phyloP scores from a whole-genome alignment of 2,113 vertebrate species.

The Cacatua alba region DNA sequence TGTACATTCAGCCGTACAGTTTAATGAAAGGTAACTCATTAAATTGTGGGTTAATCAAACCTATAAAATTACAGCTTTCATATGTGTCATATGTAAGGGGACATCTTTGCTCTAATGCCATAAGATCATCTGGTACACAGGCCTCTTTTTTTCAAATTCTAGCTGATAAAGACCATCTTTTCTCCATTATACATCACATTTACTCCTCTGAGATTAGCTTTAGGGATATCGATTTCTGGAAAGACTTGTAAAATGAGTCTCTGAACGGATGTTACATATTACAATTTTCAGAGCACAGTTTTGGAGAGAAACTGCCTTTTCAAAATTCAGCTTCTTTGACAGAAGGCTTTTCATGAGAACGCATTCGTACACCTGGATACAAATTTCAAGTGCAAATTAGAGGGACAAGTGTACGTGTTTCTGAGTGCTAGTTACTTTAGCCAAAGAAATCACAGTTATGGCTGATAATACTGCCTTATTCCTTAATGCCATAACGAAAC shows the following conservation, averaged over 20 bases:
- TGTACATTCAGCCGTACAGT: background rate
- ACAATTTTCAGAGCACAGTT: background rate
- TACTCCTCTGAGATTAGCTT: background rate
- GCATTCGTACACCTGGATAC: background rate
- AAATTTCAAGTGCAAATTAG: constrained; percentile 5
- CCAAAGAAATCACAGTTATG: background rate
- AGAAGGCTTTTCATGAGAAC: fast-evolving
- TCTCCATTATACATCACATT: background rate
- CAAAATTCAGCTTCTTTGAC: background rate
- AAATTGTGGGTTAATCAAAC: background rate
- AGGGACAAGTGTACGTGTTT: background rate
- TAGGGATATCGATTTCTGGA: background rate
- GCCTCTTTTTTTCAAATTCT: background rate
- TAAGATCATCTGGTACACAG: fast-evolving
- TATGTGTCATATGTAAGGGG: fast-evolving
- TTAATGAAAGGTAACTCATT: background rate
- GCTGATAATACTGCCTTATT: background rate
- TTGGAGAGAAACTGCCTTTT: background rate
- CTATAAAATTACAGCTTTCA: background rate
- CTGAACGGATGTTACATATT: background rate
- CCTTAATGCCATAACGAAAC: background rate
- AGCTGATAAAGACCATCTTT: background rate
- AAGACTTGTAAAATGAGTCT: background rate
- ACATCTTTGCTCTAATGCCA: background rate
- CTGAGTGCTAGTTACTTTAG: background rate